A percentile compares a stretch with the other conserved stretches of the same genome.
Conservation (phyloP, 2,888 invertebrate species). For the Rhopalosiphum nymphaeae region DNA sequence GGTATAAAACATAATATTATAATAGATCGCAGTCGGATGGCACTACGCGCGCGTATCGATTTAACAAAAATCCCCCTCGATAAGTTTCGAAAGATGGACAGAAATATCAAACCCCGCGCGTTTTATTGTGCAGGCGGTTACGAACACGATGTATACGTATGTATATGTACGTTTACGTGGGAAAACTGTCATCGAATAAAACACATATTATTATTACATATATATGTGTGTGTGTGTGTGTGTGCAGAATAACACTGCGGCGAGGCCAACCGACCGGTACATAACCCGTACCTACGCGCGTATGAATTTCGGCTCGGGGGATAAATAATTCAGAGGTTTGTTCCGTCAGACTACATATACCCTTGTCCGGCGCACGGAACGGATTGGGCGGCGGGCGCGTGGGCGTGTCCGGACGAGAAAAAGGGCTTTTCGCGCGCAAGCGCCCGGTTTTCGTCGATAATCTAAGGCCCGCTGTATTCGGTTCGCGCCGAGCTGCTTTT, state of each 20-base stretch:
- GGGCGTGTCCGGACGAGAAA: constrained; percentile 51
- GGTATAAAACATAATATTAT: neutral
- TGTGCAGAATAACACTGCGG: no score
- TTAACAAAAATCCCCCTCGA: constrained; percentile 54
- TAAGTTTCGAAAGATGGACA: constrained; percentile 52
- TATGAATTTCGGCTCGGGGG: constrained; percentile 8
- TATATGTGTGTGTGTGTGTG: neutral
- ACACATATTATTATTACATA: neutral
- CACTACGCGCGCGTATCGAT: constrained; percentile 44
- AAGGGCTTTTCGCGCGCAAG: constrained; percentile 57
- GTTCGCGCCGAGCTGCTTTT: neutral
- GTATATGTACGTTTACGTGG: constrained; percentile 26
- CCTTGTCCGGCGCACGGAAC: constrained; percentile 57
- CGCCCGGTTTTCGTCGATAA: constrained; percentile 61
- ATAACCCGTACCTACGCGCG: neutral
- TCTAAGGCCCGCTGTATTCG: constrained; percentile 3
- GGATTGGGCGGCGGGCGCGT: constrained; percentile 44
- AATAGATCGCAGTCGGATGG: constrained; percentile 19
- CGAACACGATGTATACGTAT: neutral
- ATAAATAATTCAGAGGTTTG: constrained; percentile 62
- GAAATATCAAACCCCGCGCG: constrained; percentile 12
- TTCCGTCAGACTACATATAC: constrained; percentile 31
- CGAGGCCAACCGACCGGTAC: neutral
- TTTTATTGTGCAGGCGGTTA: neutral
- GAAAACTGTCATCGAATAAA: constrained; percentile 57